These are phyloP conservation scores for Hecatera dysodea DNA, from an alignment of 2,888 invertebrate species.

Conservation along the genomic window DNA sequence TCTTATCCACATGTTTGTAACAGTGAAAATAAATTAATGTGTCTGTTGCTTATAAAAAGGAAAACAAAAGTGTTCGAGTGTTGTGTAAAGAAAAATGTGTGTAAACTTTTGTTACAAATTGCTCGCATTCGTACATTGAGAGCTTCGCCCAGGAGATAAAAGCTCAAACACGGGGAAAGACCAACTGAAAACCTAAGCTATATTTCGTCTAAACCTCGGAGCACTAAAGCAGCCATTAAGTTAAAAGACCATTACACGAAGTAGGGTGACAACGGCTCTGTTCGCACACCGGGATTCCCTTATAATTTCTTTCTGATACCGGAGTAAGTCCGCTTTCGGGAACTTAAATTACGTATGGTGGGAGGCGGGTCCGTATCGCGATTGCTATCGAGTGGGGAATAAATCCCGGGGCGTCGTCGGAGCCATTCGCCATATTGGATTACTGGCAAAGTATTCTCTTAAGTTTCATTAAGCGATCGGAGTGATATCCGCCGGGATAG, in stretches of 20 bases:
- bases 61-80: slow-evolving; percentile 2
- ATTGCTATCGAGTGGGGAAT: slow-evolving; percentile 84
- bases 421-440: slow-evolving; percentile 85
- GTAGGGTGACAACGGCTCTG: slow-evolving; percentile 68
- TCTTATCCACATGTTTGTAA: neutral
- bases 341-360: slow-evolving; percentile 89
- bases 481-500: slow-evolving; percentile 78
- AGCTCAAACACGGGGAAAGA: slow-evolving; percentile 30
- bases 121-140: slow-evolving; percentile 19
- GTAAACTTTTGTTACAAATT: slow-evolving; percentile 31
- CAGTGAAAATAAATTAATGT: slow-evolving; percentile 10
- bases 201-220: slow-evolving; percentile 58
- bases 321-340: slow-evolving; percentile 82
- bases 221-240: slow-evolving; percentile 62
- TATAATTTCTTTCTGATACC: slow-evolving; percentile 89
- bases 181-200: slow-evolving; percentile 47
- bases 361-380: slow-evolving; percentile 81
- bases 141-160: slow-evolving; percentile 37
- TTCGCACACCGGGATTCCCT: slow-evolving; percentile 74
- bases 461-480: slow-evolving; percentile 89
- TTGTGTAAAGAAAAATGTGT: slow-evolving; percentile 6
- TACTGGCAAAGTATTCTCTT: slow-evolving; percentile 86
- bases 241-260: slow-evolving; percentile 69
- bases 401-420: slow-evolving; percentile 82
- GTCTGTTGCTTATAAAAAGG: slow-evolving; percentile 2